Evolutionary conservation across 2,888 invertebrate species (phyloP), one percentile per base, ranked within the genome.

Genomic region (Glyphotaelius pellucidus): DNA sequence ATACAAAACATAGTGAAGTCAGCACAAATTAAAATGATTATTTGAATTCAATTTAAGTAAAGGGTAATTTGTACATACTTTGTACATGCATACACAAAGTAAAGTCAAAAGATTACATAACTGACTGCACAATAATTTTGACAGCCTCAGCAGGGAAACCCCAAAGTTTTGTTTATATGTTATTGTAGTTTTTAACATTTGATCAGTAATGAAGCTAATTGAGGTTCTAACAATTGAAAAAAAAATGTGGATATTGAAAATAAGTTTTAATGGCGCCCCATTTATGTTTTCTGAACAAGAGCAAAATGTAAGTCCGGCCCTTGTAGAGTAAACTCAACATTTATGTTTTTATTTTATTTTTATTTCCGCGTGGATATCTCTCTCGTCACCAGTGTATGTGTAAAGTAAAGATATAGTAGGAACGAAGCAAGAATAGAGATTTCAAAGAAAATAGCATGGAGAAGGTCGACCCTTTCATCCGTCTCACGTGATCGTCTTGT

Each of bases 281-380:
- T 7, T 67, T 25, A 25, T 7, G 7, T 19, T 67, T 19, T 67
- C n/a, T n/a, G n/a, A 67, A 2, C 9, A 2, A 1, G 9, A 9
- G 67, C 67, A 9, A 67, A n/a, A n/a, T n/a, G 5, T n/a, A 5
- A 7, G 67, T n/a, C 25, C 67, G 9, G 67, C 67, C 67, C 67
- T 32, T 19, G 84, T 19, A 84, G 38, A 84, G 38, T 11, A n/a
- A 84, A 84, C 35, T 31, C 84, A 35, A 35, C 84, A 9, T 35
- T 11, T 11, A 38, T 35, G 35, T 38, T 30, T 52, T 30, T 38
- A n/a, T 86, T 86, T 47, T 47, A 47, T 42, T 42, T 86, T 86
- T 86, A 47, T 87, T 87, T 87, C 87, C 87, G 87, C 30, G 5
- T 35, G 35, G 84, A 84, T 38, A 84, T 84, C 38, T 84, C 38